Conservation (phyloP, 1,140 invertebrate genomes). For the silkworm (Bombyx mori) region DNA sequence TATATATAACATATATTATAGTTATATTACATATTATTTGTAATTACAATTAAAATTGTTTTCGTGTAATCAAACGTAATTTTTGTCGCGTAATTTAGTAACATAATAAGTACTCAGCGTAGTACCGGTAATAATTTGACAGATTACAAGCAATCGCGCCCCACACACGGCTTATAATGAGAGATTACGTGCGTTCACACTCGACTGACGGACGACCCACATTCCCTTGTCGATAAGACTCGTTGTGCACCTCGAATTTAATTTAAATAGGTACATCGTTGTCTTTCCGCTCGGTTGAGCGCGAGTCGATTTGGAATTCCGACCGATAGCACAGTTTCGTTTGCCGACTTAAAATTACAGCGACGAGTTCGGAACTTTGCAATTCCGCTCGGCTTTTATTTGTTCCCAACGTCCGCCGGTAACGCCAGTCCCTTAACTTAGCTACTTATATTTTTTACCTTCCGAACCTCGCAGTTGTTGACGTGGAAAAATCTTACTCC, state of each 20-base stretch:
- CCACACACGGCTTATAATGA: background rate
- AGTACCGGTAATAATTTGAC: background rate
- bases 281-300: constrained; percentile 34
- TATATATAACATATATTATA: no score
- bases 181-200: no score
- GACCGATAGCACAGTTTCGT: constrained; percentile 44
- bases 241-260: constrained; percentile 17
- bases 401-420: constrained; percentile 28
- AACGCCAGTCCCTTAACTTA: constrained; percentile 28
- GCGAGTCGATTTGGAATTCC: constrained; percentile 52
- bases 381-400: constrained; percentile 41
- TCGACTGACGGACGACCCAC: constrained; percentile 6
- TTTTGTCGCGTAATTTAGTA: no score
- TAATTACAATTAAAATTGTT: no score
- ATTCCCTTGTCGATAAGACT: constrained; percentile 9
- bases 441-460: constrained; percentile 27
- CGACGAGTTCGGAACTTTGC: constrained; percentile 33
- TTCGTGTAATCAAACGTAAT: no score
- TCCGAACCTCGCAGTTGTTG: constrained; percentile 30
- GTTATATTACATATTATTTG: no score
- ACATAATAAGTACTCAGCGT: background rate
- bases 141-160: background rate
- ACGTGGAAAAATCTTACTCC: constrained; percentile 26
- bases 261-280: constrained; percentile 30
- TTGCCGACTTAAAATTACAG: constrained; percentile 58